Evolutionary conservation across 2,113 vertebrate genomes (phyloP), one percentile per base, ranked within the genome.

Genomic region (Rhegmatorhina hoffmannsi): DNA sequence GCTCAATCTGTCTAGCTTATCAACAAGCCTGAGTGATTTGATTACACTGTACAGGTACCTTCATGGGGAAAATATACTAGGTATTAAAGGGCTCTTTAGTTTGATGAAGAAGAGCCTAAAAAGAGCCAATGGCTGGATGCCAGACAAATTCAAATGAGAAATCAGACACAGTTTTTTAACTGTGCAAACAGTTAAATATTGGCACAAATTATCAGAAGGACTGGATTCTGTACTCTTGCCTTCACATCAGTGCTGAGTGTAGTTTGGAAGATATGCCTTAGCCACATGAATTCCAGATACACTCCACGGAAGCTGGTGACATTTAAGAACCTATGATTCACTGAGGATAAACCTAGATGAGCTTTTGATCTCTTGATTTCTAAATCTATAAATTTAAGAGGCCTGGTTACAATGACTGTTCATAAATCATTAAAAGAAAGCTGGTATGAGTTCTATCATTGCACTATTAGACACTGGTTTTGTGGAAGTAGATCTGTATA

Each of bases 21-120:
- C 93, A 94, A 87, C 83, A 93, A 90, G 94, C 96, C 68, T 91
- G 95, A 96, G 69, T 67, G 86, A 60, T 77, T 95, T 95, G 92
- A 97, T 95, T 94, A 89, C 69, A 84, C 31, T 89, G 84, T 93
- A 93, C 91, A 94, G 89, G 47, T 82, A 94, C 84, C 89, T 94
- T 94, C 80, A 64, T 53, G 84, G 77, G 77, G 72, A 94, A 94
- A 93, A 95, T 93, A 92, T 78, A 89, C 86, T 52, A 18, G 69
- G 60, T 89, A 68, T 56, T 93, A 91, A 89, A 92, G 86, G 62
- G 21, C 34, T 92, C 60, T 84, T 84, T 89, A 87, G 68, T 89
- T 52, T 64, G 17, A 29, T 82, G 80, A 80, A 89, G 66, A 95
- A 89, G 87, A 84, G 69, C 56, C 52, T 77, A 68, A 87, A 66